phyloP scores from a whole-genome alignment of 2,888 invertebrate genomes.

The Philereme transversata region DNA sequence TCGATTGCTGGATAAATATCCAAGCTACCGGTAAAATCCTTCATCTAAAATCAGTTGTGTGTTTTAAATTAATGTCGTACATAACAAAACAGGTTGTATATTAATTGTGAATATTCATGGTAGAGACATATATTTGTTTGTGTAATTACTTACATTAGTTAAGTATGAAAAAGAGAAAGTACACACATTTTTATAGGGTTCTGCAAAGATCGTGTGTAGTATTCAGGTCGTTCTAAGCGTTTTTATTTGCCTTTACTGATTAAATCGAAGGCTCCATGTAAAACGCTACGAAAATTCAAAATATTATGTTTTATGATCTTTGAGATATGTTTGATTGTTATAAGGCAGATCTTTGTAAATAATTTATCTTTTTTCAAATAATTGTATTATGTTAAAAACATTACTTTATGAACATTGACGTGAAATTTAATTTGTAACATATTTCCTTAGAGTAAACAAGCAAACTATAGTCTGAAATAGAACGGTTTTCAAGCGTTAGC shows the following conservation, averaged over 20 bases:
- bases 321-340: slow-evolving; percentile 68
- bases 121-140: background rate
- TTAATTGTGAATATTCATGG: no score
- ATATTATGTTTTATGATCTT: slow-evolving; percentile 38
- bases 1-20: no score
- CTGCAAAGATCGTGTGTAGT: slow-evolving; percentile 81
- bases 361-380: slow-evolving; percentile 61
- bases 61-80: no score
- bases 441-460: slow-evolving; percentile 8
- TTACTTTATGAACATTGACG: slow-evolving; percentile 38
- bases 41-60: no score
- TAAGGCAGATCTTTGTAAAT: slow-evolving; percentile 82
- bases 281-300: slow-evolving; percentile 63
- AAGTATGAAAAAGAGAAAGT: slow-evolving; percentile 28
- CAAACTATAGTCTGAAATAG: background rate
- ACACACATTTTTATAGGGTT: slow-evolving; percentile 79
- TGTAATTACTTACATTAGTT: no score
- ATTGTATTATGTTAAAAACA: slow-evolving; percentile 45
- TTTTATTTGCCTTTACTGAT: slow-evolving; percentile 74
- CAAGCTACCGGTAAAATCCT: no score
- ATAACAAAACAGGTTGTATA: no score
- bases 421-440: slow-evolving; percentile 37
- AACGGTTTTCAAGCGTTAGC: background rate
- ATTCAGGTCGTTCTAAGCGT: slow-evolving; percentile 54
- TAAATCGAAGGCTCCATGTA: slow-evolving; percentile 70